A percentile compares a stretch with the other conserved stretches of the same genome.
Conservation (phyloP, 35 echinoderm and acorn worm species). For the Acanthaster planci region DNA sequence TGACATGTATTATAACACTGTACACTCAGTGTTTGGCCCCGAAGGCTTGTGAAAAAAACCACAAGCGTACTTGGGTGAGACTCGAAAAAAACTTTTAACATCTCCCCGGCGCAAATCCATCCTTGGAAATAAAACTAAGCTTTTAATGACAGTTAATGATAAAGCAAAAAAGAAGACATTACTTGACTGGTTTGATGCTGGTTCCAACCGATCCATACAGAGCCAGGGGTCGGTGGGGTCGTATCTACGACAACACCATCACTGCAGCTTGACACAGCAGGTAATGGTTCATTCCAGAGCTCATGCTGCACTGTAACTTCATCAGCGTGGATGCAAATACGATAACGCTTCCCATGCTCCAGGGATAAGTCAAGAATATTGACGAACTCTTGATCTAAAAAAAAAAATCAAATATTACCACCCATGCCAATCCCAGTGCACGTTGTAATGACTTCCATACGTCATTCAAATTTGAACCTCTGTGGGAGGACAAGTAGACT, state of each 20-base stretch:
- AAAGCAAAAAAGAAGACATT: too few species aligned
- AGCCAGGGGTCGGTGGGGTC: constrained; percentile 39
- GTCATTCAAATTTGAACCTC: background rate
- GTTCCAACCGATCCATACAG: constrained; percentile 48
- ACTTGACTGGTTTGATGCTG: constrained; percentile 2
- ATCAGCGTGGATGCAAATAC: constrained; percentile 43
- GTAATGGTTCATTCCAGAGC: constrained; percentile 12
- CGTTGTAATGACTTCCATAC: background rate
- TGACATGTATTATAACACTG: too few species aligned
- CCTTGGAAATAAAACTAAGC: too few species aligned
- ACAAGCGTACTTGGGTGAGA: too few species aligned
- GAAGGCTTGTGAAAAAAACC: too few species aligned
- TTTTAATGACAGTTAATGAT: too few species aligned
- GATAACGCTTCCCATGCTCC: constrained; percentile 6
- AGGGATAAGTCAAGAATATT: constrained; percentile 30
- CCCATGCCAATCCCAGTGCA: background rate
- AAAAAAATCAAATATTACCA: background rate
- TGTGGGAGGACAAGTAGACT: too few species aligned
- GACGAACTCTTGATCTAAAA: constrained; percentile 36
- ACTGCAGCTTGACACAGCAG: constrained; percentile 33
- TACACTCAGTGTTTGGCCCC: too few species aligned
- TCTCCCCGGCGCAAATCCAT: too few species aligned
- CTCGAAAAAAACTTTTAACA: too few species aligned
- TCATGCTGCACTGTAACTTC: constrained; percentile 1
- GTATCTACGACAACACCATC: constrained; percentile 54